phyloP scores from a whole-genome alignment of 53 echinoderm and acorn worm genomes.

The Luidia sarsii region DNA sequence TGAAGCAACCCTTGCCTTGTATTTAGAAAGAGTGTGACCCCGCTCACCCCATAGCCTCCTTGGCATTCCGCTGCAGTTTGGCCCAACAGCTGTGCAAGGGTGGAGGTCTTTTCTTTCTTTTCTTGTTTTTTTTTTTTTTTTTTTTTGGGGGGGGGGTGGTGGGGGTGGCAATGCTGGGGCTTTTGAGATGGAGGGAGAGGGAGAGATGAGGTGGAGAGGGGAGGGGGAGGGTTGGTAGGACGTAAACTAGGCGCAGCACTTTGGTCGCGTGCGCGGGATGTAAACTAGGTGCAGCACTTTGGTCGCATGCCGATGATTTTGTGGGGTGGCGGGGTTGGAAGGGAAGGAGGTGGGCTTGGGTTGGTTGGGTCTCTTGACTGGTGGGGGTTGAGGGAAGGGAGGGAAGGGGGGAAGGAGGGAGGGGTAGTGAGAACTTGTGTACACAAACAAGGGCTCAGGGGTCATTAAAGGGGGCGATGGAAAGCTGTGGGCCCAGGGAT shows the following conservation, averaged over 20 bases:
- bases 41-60: conserved; percentile 29
- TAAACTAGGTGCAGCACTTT: conserved; percentile 42
- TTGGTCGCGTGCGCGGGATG: conserved; percentile 54
- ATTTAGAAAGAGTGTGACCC: conserved; percentile 23
- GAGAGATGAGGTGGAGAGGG: no score
- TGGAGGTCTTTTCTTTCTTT: no score
- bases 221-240: no score
- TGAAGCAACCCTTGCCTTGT: no score
- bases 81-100: conserved; percentile 42
- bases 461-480: no score
- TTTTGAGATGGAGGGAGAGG: no score
- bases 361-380: neutral
- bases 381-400: no score
- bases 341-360: neutral
- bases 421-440: neutral
- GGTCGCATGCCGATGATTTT: conserved; percentile 40
- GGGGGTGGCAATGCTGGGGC: no score
- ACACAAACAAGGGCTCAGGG: no score
- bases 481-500: no score
- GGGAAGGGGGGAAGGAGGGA: neutral
- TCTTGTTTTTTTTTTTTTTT: no score
- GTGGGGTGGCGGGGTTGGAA: neutral
- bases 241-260: conserved; percentile 44
- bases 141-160: no score
- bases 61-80: conserved; percentile 27